Conservation (phyloP, 2,888 invertebrate species). For the Saturnia pavonia region DNA sequence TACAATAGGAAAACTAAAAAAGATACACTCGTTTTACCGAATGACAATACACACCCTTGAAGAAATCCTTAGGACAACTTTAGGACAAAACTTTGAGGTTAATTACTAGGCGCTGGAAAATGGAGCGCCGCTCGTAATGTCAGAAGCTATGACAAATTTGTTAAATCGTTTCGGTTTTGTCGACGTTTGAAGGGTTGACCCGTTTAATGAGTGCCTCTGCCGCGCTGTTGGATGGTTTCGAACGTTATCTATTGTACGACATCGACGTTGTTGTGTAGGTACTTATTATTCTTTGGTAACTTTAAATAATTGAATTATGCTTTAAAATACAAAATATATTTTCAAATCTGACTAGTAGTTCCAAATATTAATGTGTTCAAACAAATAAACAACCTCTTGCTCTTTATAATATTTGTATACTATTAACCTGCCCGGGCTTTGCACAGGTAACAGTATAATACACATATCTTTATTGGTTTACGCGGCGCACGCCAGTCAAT, state of each 20-base stretch:
- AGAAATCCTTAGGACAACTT: not conserved
- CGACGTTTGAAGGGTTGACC: constrained; percentile 33
- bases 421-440: too few species aligned
- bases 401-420: too few species aligned
- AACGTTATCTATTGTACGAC: not conserved
- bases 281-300: not conserved
- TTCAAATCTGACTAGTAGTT: too few species aligned
- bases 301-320: not conserved
- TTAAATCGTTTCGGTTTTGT: constrained; percentile 41
- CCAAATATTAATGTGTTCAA: too few species aligned
- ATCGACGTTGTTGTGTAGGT: not conserved
- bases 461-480: too few species aligned
- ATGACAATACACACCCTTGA: not conserved
- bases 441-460: too few species aligned
- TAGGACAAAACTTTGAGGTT: constrained; percentile 22
- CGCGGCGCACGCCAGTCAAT: too few species aligned
- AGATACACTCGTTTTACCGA: not conserved
- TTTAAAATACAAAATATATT: too few species aligned
- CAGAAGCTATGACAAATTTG: constrained; percentile 33
- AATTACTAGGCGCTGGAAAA: constrained; percentile 13
- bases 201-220: constrained; percentile 34
- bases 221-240: not conserved
- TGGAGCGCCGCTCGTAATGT: constrained; percentile 26
- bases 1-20: too few species aligned
- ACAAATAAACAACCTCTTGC: too few species aligned